phyloP scores from a whole-genome alignment of 2,113 vertebrate genomes.

The Mastomys natalensis region DNA sequence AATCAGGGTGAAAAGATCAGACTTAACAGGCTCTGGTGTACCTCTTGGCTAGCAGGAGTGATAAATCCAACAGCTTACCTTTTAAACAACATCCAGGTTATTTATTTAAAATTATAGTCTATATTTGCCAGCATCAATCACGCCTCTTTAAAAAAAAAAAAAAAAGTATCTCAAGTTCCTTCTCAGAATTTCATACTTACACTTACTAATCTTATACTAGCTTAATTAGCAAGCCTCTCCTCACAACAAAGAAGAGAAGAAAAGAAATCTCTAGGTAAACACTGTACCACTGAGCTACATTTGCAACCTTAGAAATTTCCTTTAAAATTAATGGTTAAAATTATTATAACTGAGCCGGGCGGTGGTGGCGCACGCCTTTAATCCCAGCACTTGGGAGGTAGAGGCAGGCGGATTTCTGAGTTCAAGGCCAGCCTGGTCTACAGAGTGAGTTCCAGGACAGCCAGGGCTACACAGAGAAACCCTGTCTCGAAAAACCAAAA shows the following conservation, averaged over 20 bases:
- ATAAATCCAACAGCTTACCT: conserved; percentile 59
- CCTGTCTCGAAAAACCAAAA: too few species aligned
- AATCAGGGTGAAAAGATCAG: conserved; percentile 31
- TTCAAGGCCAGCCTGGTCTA: too few species aligned
- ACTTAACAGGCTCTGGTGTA: neutral
- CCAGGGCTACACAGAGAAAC: too few species aligned
- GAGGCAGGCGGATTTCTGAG: too few species aligned
- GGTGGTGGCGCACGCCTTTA: too few species aligned
- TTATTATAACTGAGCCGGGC: conserved; percentile 43
- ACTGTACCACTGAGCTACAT: neutral
- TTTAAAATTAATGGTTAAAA: conserved; percentile 60
- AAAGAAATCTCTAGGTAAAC: neutral
- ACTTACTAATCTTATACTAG: conserved; percentile 11
- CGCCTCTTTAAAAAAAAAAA: conserved; percentile 11
- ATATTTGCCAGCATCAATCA: conserved; percentile 32
- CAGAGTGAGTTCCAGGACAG: too few species aligned
- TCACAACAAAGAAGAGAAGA: neutral
- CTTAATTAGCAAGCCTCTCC: neutral
- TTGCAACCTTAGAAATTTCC: neutral
- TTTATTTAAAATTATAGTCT: conserved; percentile 55
- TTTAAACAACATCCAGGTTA: conserved; percentile 63
- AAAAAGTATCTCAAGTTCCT: conserved; percentile 29
- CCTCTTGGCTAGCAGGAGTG: conserved; percentile 4
- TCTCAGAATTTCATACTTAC: conserved; percentile 2
- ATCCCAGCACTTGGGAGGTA: too few species aligned